Evolutionary conservation across 2,888 invertebrate species (phyloP), one percentile per base, ranked within the genome.

Genomic region (Nematopogon swammerdamellus): DNA sequence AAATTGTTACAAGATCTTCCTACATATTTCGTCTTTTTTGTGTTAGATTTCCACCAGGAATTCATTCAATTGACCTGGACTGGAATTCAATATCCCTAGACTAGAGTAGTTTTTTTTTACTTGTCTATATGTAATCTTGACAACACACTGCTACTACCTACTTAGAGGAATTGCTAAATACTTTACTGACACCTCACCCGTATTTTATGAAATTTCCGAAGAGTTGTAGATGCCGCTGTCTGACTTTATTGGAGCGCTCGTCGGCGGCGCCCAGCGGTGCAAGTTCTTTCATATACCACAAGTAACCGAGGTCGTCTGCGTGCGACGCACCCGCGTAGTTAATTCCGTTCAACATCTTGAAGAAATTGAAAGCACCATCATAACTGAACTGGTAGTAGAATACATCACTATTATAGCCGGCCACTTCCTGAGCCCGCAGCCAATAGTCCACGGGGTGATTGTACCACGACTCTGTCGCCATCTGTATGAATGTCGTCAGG

Each of bases 291-390:
- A 36, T 36, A 14, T 46, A 8, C 8, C 6, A 50, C 30, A 50
- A 1, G 18, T 50, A 50, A 19, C 50, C 46, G 14, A 50, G 18
- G 14, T 50, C 50, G 36, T 50, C 50, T 8, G 29, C 50, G 25
- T 50, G 50, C 5, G 18, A 14, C 11, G 44, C 46, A n/a, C 43
- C 20, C 2, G 14, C 19, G n/a, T 18, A 4, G 18, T 19, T 14
- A 8, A 46, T 19, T 18, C 19, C 18, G 2, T 14, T 2, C 3
- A 18, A 19, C 11, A 3, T 3, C 44, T 50, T 50, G 17, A 36
- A 30, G 10, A 14, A 20, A 46, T 45, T 36, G 16, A 46, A 46
- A 18, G 30, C 46, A 36, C 50, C 50, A 25, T 46, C 46, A 18
- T 20, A 19, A 3, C 17, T 5, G 18, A 50, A 46, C 16, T 46